Conservation (phyloP, 2,113 vertebrate genomes). For the Lepisosteus osseus region DNA sequence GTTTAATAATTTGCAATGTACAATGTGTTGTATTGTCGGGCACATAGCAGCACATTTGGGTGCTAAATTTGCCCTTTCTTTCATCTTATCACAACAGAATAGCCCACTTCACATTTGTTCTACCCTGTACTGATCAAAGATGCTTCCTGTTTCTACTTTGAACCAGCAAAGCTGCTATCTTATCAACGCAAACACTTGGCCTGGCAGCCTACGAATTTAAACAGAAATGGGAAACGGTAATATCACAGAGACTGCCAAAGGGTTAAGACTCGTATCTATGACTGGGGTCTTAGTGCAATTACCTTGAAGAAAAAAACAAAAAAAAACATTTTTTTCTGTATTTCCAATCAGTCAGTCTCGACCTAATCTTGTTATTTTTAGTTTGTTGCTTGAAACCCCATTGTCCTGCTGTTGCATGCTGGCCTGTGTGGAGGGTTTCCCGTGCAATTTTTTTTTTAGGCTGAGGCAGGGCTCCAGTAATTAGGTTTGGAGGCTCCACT, state of each 20-base stretch:
- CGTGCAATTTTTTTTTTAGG: constrained; percentile 29
- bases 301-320: constrained; percentile 38
- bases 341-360: constrained; percentile 38
- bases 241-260: constrained; percentile 6
- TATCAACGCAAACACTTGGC: too few relatives aligned
- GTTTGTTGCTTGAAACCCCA: constrained; percentile 29
- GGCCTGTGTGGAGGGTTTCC: constrained; percentile 33
- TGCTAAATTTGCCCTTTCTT: too few relatives aligned
- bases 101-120: too few relatives aligned
- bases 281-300: constrained; percentile 34
- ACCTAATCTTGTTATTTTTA: constrained; percentile 54
- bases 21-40: too few relatives aligned
- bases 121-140: too few relatives aligned
- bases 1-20: too few relatives aligned
- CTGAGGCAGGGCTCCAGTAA: constrained; percentile 35
- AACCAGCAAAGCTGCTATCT: too few relatives aligned
- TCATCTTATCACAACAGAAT: too few relatives aligned
- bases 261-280: constrained; percentile 18
- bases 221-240: too few relatives aligned
- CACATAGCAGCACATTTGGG: too few relatives aligned
- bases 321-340: constrained; percentile 21
- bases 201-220: too few relatives aligned
- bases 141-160: too few relatives aligned
- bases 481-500: constrained; percentile 42
- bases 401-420: constrained; percentile 41